phyloP scores from a whole-genome alignment of 2,888 invertebrate genomes.

The Drosophila siamana region DNA sequence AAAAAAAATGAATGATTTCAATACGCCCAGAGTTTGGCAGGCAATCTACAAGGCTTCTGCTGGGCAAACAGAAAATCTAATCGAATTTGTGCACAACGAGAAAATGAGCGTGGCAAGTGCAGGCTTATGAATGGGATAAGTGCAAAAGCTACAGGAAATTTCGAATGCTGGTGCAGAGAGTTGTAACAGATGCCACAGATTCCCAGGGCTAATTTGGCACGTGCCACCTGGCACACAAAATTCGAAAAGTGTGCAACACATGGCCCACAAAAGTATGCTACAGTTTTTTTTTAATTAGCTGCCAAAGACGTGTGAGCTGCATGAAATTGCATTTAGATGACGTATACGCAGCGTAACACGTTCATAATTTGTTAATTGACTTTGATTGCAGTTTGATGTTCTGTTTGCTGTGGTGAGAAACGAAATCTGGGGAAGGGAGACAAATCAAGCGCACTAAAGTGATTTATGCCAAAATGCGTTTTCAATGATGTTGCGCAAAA shows the following conservation, averaged over 20 bases:
- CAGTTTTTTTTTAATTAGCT: conserved; percentile 5
- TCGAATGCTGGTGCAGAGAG: conserved; percentile 1
- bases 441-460: conserved; percentile 42
- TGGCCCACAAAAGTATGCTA: neutral
- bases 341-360: conserved; percentile 42
- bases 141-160: conserved; percentile 4
- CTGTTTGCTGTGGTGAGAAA: conserved; percentile 11
- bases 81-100: conserved; percentile 48
- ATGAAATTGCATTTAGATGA: conserved; percentile 18
- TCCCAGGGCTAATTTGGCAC: conserved; percentile 23
- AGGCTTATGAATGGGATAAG: conserved; percentile 41
- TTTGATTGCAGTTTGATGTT: conserved; percentile 59
- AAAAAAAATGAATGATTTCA: neutral
- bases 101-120: conserved; percentile 47
- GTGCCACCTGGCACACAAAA: conserved; percentile 28
- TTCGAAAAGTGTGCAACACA: conserved; percentile 24
- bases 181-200: conserved; percentile 26
- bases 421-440: neutral
- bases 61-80: conserved; percentile 48
- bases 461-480: conserved; percentile 70
- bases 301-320: conserved; percentile 4
- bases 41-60: conserved; percentile 44
- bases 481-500: conserved; percentile 59
- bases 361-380: conserved; percentile 64
- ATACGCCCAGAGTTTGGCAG: neutral